These are phyloP conservation scores for Venustoraphidia nigricollis DNA, from an alignment of 2,888 invertebrate species.

Conservation along the genomic window DNA sequence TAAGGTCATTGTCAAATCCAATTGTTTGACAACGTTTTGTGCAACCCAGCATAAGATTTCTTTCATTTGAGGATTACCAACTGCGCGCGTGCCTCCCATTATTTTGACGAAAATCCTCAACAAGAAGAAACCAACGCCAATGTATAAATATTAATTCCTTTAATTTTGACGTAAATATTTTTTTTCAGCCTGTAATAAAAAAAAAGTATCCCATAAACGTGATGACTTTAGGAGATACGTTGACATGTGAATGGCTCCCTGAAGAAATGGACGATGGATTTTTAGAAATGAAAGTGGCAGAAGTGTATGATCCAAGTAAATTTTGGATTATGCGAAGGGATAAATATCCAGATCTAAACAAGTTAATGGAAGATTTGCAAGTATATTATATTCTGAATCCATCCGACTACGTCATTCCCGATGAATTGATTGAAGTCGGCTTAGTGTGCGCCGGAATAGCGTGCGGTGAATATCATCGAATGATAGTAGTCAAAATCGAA, in stretches of 20 bases:
- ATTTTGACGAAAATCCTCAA: background rate
- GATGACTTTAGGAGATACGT: background rate
- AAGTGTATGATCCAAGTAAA: slow-evolving; percentile 4
- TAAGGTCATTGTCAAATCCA: too few relatives aligned
- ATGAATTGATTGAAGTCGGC: background rate
- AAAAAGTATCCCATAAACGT: background rate
- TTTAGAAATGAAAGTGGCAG: background rate
- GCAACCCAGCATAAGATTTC: too few relatives aligned
- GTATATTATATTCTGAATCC: too few relatives aligned
- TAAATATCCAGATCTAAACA: background rate
- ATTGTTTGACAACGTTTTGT: too few relatives aligned
- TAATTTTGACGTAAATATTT: background rate
- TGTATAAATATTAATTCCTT: background rate
- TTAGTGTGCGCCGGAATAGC: background rate
- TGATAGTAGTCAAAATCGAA: background rate
- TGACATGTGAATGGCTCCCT: background rate
- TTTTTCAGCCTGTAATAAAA: background rate
- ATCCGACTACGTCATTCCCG: background rate
- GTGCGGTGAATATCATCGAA: slow-evolving; percentile 1
- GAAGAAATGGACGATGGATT: background rate
- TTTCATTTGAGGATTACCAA: too few relatives aligned
- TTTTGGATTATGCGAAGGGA: slow-evolving; percentile 1
- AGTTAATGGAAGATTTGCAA: background rate
- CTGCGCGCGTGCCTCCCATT: background rate
- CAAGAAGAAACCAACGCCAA: background rate